Evolutionary conservation across 2,113 vertebrate species (phyloP).

Genomic region (Atlantisia rogersi): DNA sequence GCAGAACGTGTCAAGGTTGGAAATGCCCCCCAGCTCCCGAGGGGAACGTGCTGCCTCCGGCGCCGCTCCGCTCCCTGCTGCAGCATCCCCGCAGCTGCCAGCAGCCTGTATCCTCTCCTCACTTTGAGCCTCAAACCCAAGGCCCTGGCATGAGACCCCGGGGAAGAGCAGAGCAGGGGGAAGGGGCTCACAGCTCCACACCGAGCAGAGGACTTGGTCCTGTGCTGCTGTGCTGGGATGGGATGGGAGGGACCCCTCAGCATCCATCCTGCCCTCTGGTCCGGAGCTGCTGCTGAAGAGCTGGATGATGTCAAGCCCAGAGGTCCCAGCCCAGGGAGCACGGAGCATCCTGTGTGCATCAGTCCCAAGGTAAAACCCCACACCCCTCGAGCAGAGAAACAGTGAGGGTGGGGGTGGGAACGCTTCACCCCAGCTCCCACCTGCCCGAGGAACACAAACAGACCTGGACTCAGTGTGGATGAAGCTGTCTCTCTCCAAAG

Average conservation of each 20-base stretch:
- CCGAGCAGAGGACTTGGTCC: not conserved
- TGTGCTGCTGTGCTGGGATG: too few relatives aligned
- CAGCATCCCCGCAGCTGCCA: not conserved
- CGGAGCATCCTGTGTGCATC: rapidly evolving
- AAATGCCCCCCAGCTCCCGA: not conserved
- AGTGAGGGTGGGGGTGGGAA: rapidly evolving
- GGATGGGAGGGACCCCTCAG: not conserved
- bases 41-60: not conserved
- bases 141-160: not conserved
- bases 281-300: not conserved
- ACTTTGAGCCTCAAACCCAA: not conserved
- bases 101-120: not conserved
- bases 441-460: not conserved
- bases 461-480: rapidly evolving
- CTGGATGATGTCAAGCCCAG: rapidly evolving
- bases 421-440: rapidly evolving
- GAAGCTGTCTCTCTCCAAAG: not conserved
- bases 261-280: not conserved
- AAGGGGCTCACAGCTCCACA: not conserved
- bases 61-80: not conserved
- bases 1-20: not conserved
- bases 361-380: not conserved
- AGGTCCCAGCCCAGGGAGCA: not conserved
- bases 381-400: not conserved
- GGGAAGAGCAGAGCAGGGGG: not conserved